Percentiles rank a stretch among this genome's conserved stretches.
These are phyloP conservation scores for Dromius quadrimaculatus DNA, from an alignment of 2,888 invertebrate species.

Conservation along the genomic window DNA sequence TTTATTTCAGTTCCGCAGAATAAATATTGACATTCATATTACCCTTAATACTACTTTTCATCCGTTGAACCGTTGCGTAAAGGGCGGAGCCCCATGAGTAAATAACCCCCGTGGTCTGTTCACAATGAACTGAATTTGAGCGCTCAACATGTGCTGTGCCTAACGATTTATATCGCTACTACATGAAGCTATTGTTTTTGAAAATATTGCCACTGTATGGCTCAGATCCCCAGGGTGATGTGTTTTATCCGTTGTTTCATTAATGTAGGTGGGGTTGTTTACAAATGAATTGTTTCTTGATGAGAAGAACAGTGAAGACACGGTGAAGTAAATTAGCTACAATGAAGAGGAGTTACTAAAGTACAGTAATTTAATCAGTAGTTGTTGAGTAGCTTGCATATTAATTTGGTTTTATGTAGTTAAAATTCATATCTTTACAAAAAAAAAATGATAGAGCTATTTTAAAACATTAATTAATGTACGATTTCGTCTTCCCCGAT, in stretches of 20 bases:
- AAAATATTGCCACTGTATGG: conserved; percentile 14
- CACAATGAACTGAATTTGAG: conserved; percentile 15
- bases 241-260: conserved; percentile 27
- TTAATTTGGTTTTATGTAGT: no score
- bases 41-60: conserved; percentile 23
- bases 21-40: conserved; percentile 23
- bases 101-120: conserved; percentile 7
- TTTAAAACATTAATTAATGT: no score
- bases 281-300: no score
- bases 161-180: conserved; percentile 26
- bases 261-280: conserved; percentile 20
- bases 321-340: no score
- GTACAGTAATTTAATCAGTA: no score
- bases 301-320: no score
- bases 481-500: no score
- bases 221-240: background rate
- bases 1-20: conserved; percentile 3
- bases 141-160: conserved; percentile 8
- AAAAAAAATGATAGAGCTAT: no score
- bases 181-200: conserved; percentile 18
- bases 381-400: no score
- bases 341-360: no score
- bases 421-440: no score
- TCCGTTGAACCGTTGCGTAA: background rate
- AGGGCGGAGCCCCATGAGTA: conserved; percentile 9